Percentiles rank a stretch among this genome's conserved stretches.
These are phyloP conservation scores for Cephus rjabovi DNA, from an alignment of 2,888 invertebrate genomes.

Conservation along the genomic window DNA sequence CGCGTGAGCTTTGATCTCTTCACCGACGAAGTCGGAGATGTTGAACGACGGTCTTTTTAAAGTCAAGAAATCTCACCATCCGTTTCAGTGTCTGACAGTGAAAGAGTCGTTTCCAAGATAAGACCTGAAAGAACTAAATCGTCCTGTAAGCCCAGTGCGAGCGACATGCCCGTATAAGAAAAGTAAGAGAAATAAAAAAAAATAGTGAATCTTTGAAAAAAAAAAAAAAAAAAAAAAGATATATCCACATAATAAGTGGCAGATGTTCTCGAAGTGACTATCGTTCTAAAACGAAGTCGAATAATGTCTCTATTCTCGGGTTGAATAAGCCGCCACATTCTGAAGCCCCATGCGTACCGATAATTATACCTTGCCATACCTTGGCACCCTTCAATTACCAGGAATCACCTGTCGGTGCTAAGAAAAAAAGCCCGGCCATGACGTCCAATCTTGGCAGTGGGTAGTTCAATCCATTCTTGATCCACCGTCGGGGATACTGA, in stretches of 20 bases:
- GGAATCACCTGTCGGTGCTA: slow-evolving; percentile 47
- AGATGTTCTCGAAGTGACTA: not conserved
- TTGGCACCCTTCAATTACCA: slow-evolving; percentile 60
- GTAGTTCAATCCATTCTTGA: not conserved
- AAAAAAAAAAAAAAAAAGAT: not conserved
- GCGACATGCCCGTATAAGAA: not conserved
- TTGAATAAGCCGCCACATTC: slow-evolving; percentile 51
- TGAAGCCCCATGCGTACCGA: slow-evolving; percentile 56
- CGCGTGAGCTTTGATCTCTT: not conserved
- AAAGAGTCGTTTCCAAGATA: not conserved
- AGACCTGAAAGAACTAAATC: not conserved
- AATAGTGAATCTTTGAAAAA: not conserved
- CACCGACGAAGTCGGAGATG: not conserved
- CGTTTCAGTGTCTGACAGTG: not conserved
- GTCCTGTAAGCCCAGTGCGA: not conserved
- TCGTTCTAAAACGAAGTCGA: slow-evolving; percentile 26
- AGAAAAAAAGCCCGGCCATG: not conserved
- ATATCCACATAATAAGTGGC: not conserved
- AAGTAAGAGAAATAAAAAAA: not conserved
- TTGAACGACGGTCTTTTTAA: not conserved
- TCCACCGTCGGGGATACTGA: not conserved
- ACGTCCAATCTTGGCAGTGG: not conserved
- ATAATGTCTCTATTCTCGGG: slow-evolving; percentile 64
- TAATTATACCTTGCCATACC: slow-evolving; percentile 61
- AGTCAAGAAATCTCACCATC: not conserved